These are phyloP conservation scores for Drosophila murphyi DNA, from an alignment of 1,140 invertebrate species.

Conservation along the genomic window DNA sequence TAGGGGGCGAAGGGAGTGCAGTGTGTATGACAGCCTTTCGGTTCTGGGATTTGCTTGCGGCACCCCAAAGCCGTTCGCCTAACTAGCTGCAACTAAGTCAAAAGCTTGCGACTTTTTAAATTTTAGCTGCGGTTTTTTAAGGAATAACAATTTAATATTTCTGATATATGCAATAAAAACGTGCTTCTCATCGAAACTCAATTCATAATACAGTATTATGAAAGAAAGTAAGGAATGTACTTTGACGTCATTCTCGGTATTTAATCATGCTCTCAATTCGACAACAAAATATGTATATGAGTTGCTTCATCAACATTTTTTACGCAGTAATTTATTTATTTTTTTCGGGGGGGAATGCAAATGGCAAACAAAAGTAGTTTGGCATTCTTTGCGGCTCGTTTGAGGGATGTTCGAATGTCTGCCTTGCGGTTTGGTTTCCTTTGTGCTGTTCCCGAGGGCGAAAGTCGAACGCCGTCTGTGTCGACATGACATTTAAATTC, in stretches of 20 bases:
- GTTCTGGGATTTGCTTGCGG: constrained; percentile 4
- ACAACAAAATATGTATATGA: constrained; percentile 68
- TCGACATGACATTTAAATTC: constrained; percentile 74
- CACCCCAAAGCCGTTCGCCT: not conserved
- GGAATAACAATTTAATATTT: not conserved
- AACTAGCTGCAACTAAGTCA: constrained; percentile 18
- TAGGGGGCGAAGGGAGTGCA: not conserved
- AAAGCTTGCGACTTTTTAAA: not conserved
- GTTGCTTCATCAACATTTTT: constrained; percentile 32
- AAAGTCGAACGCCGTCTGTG: constrained; percentile 15
- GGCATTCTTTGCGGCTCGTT: constrained; percentile 66
- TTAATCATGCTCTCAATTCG: constrained; percentile 65
- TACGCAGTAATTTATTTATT: constrained; percentile 28
- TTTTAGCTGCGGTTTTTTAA: not conserved
- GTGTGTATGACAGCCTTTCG: constrained; percentile 10
- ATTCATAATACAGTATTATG: constrained; percentile 45
- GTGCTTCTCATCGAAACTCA: constrained; percentile 56
- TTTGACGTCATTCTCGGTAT: constrained; percentile 62
- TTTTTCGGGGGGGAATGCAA: constrained; percentile 58
- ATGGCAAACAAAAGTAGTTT: constrained; percentile 72
- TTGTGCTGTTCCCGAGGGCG: not conserved
- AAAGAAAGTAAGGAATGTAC: constrained; percentile 36
- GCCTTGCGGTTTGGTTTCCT: constrained; percentile 6
- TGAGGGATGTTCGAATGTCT: constrained; percentile 56
- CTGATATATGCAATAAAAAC: not conserved